Base-by-base conservation (phyloP, 2,113 vertebrate genomes). In the Thymallus thymallus region DNA sequence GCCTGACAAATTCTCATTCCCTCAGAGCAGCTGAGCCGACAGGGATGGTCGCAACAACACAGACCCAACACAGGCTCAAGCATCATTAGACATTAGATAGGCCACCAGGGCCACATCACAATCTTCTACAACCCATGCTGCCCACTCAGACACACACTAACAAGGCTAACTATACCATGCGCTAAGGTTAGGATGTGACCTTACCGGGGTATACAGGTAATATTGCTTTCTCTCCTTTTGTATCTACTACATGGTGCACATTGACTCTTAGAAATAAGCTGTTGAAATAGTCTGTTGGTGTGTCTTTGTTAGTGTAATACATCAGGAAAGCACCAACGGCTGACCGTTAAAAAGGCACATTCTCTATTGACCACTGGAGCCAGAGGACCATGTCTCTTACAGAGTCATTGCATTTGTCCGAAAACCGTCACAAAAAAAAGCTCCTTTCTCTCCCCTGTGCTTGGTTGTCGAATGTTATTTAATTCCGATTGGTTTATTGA, bases 1-100 rank as follows among this genome's bases (percentile, higher is more conserved):
- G 20, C 26, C 63, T 16, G 63, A 29, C 63, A 65, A 65, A 26
- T 65, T 26, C 23, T 65, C 63, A 24, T 65, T 65, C 63, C 26
- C n/a, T 16, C 29, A 12, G 23, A 24, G 63, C 63, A 65, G 24
- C 63, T 65, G 56, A 60, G 20, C 2, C 23, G 56, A 20, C 51
- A 41, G 56, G 16, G 56, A 60, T 60, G 56, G n/a, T 22, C 56
- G 23, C 56, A n/a, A 60, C n/a, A 20, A 9, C 56, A 60, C 56
- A n/a, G 56, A 22, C 56, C 0, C n/a, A n/a, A n/a, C n/a, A n/a
- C n/a, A n/a, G n/a, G n/a, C 6, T 60, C 20, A 60, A n/a, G 23
- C n/a, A 23, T 7, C 56, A 60, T 10, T 2, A 60, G 20, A 23
- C n/a, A 60, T 60, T 60, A 60, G n/a, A 60, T 60, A 60, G n/a